Percentiles rank a stretch among this genome's conserved stretches.
Conservation (phyloP, 2,113 vertebrate genomes). For the Noctilio leporinus region DNA sequence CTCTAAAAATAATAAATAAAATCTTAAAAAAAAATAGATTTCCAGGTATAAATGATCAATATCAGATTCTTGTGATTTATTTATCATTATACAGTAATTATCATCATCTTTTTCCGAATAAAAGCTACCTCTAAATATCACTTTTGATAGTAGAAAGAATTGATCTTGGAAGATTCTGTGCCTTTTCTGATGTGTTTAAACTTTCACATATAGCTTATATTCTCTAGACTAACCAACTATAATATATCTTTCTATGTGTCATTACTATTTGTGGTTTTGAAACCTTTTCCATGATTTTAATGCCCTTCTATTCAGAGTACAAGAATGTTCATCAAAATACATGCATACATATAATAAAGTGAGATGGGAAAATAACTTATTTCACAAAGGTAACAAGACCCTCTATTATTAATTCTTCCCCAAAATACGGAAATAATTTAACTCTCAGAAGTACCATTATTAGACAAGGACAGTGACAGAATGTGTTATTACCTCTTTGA, state of each 20-base stretch:
- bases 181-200: background rate
- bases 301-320: background rate
- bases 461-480: conserved; percentile 34
- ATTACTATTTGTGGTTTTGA: background rate
- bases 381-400: background rate
- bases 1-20: no score
- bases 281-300: background rate
- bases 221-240: background rate
- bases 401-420: background rate
- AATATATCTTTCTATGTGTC: background rate
- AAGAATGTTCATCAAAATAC: background rate
- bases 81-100: background rate
- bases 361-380: background rate
- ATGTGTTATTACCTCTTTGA: conserved; percentile 17
- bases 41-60: background rate
- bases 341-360: background rate
- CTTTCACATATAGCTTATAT: background rate
- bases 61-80: background rate
- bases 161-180: background rate
- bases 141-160: background rate
- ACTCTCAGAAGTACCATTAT: background rate
- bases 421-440: conserved; percentile 18
- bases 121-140: conserved; percentile 15
- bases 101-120: background rate
- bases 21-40: no score